phyloP scores from a whole-genome alignment of 2,113 vertebrate genomes.

The Triplophysa siluroides region DNA sequence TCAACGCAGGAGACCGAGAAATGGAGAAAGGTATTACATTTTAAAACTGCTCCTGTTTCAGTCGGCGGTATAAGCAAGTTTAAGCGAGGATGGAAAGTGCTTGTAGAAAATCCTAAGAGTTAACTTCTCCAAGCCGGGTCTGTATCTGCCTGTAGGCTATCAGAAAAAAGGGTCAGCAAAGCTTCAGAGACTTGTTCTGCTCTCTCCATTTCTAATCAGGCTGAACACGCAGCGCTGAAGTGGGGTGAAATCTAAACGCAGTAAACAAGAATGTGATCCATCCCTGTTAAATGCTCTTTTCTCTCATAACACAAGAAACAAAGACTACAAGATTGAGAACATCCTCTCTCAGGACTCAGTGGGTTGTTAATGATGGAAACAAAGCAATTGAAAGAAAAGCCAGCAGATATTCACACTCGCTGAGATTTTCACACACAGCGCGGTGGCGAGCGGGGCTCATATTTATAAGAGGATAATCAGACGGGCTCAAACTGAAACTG shows the following conservation, averaged over 20 bases:
- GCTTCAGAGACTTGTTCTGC: slow-evolving; percentile 4
- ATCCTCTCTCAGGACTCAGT: slow-evolving; percentile 39
- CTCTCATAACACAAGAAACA: slow-evolving; percentile 31
- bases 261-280: slow-evolving; percentile 4
- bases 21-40: slow-evolving; percentile 29
- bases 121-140: not conserved
- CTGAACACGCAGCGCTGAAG: not conserved
- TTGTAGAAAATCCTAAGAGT: not conserved
- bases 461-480: slow-evolving; percentile 41
- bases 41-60: not conserved
- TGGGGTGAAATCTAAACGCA: not conserved
- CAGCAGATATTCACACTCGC: slow-evolving; percentile 17
- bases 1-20: slow-evolving; percentile 4
- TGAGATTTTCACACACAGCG: slow-evolving; percentile 6
- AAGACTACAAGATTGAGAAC: slow-evolving; percentile 39
- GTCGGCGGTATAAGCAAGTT: not conserved
- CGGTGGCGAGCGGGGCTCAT: not conserved
- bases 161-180: slow-evolving; percentile 23
- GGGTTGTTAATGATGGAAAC: slow-evolving; percentile 41
- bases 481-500: not conserved
- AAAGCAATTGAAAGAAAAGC: slow-evolving; percentile 30
- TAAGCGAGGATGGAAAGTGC: slow-evolving; percentile 6
- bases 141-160: slow-evolving; percentile 9
- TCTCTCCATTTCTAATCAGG: slow-evolving; percentile 10
- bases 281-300: slow-evolving; percentile 28